Base-by-base conservation (phyloP, 1,140 invertebrate species). In the Eufriesea mexicana region DNA sequence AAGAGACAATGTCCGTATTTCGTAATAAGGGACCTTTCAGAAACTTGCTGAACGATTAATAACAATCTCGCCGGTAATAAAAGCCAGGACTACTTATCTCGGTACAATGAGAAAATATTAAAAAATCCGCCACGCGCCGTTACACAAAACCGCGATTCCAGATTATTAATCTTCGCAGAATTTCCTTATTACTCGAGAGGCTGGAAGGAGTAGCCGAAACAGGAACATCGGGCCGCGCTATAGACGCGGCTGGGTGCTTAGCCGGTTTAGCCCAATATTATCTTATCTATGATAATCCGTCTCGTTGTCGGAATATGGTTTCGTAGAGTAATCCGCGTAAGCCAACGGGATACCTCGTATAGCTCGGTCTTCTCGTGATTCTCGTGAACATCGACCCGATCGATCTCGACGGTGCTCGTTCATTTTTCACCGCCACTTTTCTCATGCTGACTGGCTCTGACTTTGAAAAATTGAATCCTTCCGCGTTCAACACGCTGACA, bases 231-330 rank as follows among this genome's bases (percentile, higher is more conserved):
- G 8, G 25, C 25, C 1, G 7, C 16, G 45, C 18, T 68, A 25
- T 82, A 66, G 18, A 55, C 42, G 35, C 25, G 2, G 20, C 25
- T 5, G 2, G 7, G 54, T 76, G 76, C n/a, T 82, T 82, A 68
- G 51, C 25, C 62, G 28, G n/a, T 70, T 76, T 61, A 61, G 42
- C 45, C 25, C 64, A 77, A 83, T 83, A 83, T 83, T 77, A 83
- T 83, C 73, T 77, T 61, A 77, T 83, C 54, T 70, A 28, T 57
- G 61, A 54, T 87, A 87, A 87, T 86, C 80, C 75, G 57, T 70
- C 73, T 86, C 81, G 59, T 78, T 72, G 66, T 51, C 67, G 55
- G 54, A 74, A 72, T 64, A 71, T 51, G 71, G 64, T 87, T 66
- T 79, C 71, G 64, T 49, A n/a, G 54, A n/a, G 68, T 85, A 79